These are phyloP conservation scores for Lepilemur septentrionalis DNA, from an alignment of 2,797 vertebrate species.

Conservation along the genomic window DNA sequence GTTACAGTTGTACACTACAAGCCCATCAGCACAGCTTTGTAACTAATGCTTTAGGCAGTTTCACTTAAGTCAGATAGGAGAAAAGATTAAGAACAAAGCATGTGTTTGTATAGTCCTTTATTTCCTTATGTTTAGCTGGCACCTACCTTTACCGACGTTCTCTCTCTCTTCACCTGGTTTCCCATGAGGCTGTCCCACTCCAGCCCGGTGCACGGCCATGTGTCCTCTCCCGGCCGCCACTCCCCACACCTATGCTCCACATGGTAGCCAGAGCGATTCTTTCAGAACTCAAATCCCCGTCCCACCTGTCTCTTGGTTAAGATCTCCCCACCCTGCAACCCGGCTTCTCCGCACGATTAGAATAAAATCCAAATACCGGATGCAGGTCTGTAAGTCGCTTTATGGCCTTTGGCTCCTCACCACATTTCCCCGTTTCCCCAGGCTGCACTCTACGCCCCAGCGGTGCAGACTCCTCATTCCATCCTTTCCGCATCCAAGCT, in stretches of 20 bases:
- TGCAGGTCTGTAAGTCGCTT: neutral
- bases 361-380: neutral
- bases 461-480: neutral
- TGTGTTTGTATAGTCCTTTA: neutral
- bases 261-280: neutral
- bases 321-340: neutral
- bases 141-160: too few relatives aligned
- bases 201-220: rapidly evolving
- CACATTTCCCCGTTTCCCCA: neutral
- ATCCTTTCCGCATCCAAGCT: neutral
- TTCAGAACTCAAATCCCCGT: neutral
- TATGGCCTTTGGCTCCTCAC: too few relatives aligned
- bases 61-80: neutral
- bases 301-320: neutral
- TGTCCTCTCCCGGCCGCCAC: rapidly evolving
- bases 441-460: too few relatives aligned
- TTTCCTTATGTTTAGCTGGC: neutral
- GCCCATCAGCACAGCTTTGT: neutral
- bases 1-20: neutral
- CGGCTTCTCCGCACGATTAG: neutral
- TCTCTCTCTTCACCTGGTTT: neutral
- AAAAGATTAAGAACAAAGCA: neutral
- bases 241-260: too few relatives aligned
- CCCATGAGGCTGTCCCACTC: too few relatives aligned
- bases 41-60: neutral